Conservation (phyloP, 2,113 vertebrate species). For the Nerophis ophidion region DNA sequence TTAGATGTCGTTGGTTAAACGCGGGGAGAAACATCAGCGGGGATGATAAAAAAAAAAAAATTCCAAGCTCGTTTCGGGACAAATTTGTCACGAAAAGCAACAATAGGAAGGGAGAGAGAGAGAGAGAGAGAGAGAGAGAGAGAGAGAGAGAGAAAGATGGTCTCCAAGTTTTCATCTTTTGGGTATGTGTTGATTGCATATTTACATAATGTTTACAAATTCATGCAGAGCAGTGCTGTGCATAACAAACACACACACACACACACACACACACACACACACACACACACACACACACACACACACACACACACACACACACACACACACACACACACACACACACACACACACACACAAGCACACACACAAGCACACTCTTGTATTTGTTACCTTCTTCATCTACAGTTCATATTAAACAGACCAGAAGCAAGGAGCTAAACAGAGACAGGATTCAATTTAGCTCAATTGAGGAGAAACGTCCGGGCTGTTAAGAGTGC, state of each 20-base stretch:
- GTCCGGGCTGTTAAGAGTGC: no score
- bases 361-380: not conserved
- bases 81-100: constrained; percentile 48
- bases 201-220: constrained; percentile 53
- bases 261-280: constrained; percentile 1
- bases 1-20: constrained; percentile 61
- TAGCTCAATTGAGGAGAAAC: no score
- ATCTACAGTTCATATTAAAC: no score
- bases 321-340: constrained; percentile 6
- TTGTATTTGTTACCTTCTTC: no score
- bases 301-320: constrained; percentile 13
- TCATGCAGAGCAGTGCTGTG: constrained; percentile 30
- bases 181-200: constrained; percentile 49
- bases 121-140: not conserved
- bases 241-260: constrained; percentile 13
- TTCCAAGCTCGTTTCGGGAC: constrained; percentile 55
- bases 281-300: constrained; percentile 13
- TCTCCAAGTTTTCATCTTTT: constrained; percentile 28
- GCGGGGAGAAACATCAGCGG: constrained; percentile 62
- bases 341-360: constrained; percentile 1
- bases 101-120: constrained; percentile 10
- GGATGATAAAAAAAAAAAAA: constrained; percentile 65
- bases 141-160: constrained; percentile 7
- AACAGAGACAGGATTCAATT: no score
- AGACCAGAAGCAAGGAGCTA: no score